phyloP scores from a whole-genome alignment of 1,140 invertebrate genomes.

The Leptinotarsa lineolata region DNA sequence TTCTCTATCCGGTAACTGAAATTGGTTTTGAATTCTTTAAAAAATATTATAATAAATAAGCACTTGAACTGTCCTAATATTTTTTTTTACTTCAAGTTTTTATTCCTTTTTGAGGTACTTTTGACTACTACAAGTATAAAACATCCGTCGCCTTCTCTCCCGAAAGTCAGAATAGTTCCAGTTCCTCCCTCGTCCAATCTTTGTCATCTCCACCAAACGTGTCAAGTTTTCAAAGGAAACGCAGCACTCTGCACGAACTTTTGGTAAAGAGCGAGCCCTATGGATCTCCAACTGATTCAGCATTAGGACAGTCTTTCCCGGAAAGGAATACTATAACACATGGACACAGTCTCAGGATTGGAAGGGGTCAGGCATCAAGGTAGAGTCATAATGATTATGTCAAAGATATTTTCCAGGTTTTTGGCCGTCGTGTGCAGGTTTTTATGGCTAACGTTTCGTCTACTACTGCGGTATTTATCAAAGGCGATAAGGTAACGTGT shows the following conservation, averaged over 20 bases:
- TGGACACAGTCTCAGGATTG: constrained; percentile 23
- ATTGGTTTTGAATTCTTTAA: too few relatives aligned
- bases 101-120: constrained; percentile 14
- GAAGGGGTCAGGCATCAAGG: constrained; percentile 26
- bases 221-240: constrained; percentile 58
- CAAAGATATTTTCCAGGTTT: too few relatives aligned
- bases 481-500: too few relatives aligned
- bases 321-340: constrained; percentile 44
- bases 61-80: neutral
- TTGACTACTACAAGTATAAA: constrained; percentile 53
- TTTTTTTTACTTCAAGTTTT: neutral
- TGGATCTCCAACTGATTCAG: constrained; percentile 60
- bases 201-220: constrained; percentile 43
- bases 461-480: too few relatives aligned
- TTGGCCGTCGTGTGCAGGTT: too few relatives aligned
- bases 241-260: constrained; percentile 66
- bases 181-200: constrained; percentile 31
- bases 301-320: constrained; percentile 65
- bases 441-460: too few relatives aligned
- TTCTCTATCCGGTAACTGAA: too few relatives aligned
- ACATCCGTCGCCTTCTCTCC: constrained; percentile 62
- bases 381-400: neutral
- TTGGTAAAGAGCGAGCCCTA: constrained; percentile 64
- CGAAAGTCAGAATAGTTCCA: constrained; percentile 53
- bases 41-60: neutral